Percentiles rank a stretch among this genome's conserved stretches.
phyloP scores from a whole-genome alignment of 1,140 invertebrate genomes.

The Drosophila punjabiensis region DNA sequence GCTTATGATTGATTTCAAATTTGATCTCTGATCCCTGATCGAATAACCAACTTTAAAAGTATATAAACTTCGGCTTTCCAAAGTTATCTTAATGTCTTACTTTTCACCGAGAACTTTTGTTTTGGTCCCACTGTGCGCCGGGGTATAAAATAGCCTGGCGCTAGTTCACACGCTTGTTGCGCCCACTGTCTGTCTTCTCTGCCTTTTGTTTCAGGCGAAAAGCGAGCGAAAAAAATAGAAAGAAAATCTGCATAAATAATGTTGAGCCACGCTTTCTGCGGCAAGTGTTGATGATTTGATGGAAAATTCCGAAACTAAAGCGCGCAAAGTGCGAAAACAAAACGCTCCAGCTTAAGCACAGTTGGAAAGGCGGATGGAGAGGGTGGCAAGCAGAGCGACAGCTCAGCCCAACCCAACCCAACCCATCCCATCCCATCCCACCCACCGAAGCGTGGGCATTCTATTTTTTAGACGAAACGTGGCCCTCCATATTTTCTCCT shows the following conservation, averaged over 20 bases:
- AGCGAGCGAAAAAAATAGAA: slow-evolving; percentile 16
- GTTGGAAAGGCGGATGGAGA: slow-evolving; percentile 25
- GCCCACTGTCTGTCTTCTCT: slow-evolving; percentile 41
- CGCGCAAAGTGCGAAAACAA: slow-evolving; percentile 59
- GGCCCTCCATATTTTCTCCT: slow-evolving; percentile 20
- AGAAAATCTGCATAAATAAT: slow-evolving; percentile 78
- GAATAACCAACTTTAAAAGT: too few relatives aligned
- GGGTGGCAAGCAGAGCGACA: neutral
- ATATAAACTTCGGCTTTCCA: too few relatives aligned
- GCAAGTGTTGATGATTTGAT: slow-evolving; percentile 80
- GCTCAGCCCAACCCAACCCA: neutral
- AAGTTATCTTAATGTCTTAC: neutral
- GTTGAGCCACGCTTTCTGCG: slow-evolving; percentile 61
- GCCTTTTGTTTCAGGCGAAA: slow-evolving; percentile 56
- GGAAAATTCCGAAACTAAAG: slow-evolving; percentile 69
- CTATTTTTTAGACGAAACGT: slow-evolving; percentile 38
- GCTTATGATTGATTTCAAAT: neutral
- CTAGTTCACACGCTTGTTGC: slow-evolving; percentile 80
- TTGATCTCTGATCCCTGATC: neutral
- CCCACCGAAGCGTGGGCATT: slow-evolving; percentile 28
- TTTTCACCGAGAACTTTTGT: neutral
- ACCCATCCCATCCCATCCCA: neutral
- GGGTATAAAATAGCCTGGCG: slow-evolving; percentile 29
- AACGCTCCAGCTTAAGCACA: slow-evolving; percentile 43
- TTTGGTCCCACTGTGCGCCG: slow-evolving; percentile 41